These are phyloP conservation scores for Centrocercus urophasianus DNA, from an alignment of 2,113 vertebrate species.

Conservation along the genomic window DNA sequence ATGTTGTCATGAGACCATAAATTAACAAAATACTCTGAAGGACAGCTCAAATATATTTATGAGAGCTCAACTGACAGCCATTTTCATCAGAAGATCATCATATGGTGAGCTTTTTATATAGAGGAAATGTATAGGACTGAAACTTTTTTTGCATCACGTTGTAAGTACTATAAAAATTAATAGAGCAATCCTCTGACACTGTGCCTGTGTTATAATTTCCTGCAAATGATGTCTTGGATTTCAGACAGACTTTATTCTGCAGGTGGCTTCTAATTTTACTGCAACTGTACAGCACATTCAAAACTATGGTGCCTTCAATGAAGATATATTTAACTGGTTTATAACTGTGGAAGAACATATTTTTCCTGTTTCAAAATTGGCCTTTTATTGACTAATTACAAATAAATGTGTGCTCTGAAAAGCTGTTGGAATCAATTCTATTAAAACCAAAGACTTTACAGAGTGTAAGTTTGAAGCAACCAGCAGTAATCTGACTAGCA, in stretches of 20 bases:
- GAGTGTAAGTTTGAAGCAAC: not conserved
- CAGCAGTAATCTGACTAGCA: not conserved
- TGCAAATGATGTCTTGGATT: not conserved
- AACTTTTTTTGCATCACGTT: not conserved
- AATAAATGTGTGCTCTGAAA: slow-evolving; percentile 10
- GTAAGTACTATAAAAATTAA: not conserved
- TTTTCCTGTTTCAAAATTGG: not conserved
- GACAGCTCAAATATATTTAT: not conserved
- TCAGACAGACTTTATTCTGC: not conserved
- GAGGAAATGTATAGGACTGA: not conserved
- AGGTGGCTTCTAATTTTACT: not conserved
- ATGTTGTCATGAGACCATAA: not conserved
- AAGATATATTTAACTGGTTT: slow-evolving; percentile 17
- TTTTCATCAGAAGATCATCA: not conserved
- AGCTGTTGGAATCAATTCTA: slow-evolving; percentile 2
- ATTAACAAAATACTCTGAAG: not conserved
- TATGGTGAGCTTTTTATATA: not conserved
- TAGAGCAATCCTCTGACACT: not conserved
- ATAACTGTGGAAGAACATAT: not conserved
- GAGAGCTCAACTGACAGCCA: slow-evolving; percentile 5
- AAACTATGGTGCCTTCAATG: slow-evolving; percentile 5
- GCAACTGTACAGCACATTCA: not conserved
- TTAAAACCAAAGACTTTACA: slow-evolving; percentile 58
- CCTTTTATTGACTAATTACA: slow-evolving; percentile 8
- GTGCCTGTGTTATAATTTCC: not conserved